These are phyloP conservation scores for Rhabdomys dilectus DNA, from an alignment of 2,113 vertebrate genomes.

Conservation along the genomic window DNA sequence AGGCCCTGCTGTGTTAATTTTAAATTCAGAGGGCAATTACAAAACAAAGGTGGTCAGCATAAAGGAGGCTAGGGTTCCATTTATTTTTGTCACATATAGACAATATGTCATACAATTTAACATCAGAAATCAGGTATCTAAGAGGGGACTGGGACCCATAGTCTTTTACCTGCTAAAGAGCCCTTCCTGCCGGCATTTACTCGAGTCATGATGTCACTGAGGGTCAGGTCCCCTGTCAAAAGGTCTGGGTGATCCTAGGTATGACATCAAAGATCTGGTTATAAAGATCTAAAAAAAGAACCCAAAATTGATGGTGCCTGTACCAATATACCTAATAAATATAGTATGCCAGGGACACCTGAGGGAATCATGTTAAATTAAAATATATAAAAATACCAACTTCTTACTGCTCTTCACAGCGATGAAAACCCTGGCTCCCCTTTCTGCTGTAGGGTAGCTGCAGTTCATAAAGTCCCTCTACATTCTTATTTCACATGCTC, in stretches of 20 bases:
- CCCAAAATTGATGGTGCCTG: background rate
- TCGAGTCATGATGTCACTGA: slow-evolving; percentile 95
- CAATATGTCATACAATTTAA: background rate
- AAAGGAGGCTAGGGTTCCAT: background rate
- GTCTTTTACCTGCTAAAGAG: slow-evolving; percentile 91
- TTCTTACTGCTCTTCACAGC: background rate
- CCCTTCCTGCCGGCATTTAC: slow-evolving; percentile 96
- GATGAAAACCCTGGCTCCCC: background rate
- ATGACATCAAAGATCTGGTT: slow-evolving; percentile 23
- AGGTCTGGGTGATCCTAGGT: slow-evolving; percentile 97
- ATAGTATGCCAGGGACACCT: background rate
- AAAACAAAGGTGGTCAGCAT: background rate
- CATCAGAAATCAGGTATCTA: background rate
- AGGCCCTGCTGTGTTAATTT: background rate
- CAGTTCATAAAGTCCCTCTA: background rate
- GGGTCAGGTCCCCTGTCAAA: slow-evolving; percentile 93
- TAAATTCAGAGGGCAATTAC: background rate
- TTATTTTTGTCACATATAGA: background rate
- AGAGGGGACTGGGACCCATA: background rate
- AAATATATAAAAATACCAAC: background rate
- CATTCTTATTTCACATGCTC: background rate
- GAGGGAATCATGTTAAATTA: background rate
- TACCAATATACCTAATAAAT: slow-evolving; percentile 8
- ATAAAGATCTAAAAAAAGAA: slow-evolving; percentile 36
- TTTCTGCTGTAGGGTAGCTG: rapidly evolving